phyloP scores from a whole-genome alignment of 1,140 invertebrate species.

The Drosophila tropicalis region DNA sequence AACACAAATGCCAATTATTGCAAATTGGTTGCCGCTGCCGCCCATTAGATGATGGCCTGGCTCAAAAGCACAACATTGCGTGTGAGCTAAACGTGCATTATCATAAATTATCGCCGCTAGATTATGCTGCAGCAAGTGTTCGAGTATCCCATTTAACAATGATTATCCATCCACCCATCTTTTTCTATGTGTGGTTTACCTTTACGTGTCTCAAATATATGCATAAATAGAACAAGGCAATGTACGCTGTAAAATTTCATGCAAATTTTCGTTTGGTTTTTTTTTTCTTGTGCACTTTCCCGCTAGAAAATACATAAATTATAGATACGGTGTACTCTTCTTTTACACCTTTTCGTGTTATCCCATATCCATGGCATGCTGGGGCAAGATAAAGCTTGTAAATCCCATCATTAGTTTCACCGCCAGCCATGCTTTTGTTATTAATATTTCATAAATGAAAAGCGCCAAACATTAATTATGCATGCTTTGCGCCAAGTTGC shows the following conservation, averaged over 20 bases:
- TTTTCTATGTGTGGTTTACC: not conserved
- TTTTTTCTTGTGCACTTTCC: conserved; percentile 43
- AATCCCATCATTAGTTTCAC: conserved; percentile 50
- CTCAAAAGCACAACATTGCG: conserved; percentile 65
- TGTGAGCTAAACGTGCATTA: conserved; percentile 62
- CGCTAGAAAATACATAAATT: conserved; percentile 42
- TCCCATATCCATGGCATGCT: conserved; percentile 29
- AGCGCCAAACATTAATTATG: conserved; percentile 51
- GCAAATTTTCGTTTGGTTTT: conserved; percentile 19
- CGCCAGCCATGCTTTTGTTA: conserved; percentile 37
- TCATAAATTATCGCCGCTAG: conserved; percentile 69
- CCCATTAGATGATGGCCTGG: conserved; percentile 24
- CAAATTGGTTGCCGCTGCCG: conserved; percentile 55
- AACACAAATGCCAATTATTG: conserved; percentile 75
- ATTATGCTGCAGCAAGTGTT: conserved; percentile 58
- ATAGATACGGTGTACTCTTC: conserved; percentile 18
- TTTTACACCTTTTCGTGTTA: conserved; percentile 30
- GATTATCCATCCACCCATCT: not conserved
- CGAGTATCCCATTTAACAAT: conserved; percentile 6
- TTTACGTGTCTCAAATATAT: conserved; percentile 10
- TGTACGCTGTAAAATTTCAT: conserved; percentile 30
- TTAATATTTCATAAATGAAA: conserved; percentile 57
- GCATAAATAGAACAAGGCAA: conserved; percentile 55
- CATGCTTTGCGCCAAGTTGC: conserved; percentile 26
- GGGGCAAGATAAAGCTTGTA: conserved; percentile 45